Conservation (phyloP, 2,113 vertebrate species). For the Columba livia region DNA sequence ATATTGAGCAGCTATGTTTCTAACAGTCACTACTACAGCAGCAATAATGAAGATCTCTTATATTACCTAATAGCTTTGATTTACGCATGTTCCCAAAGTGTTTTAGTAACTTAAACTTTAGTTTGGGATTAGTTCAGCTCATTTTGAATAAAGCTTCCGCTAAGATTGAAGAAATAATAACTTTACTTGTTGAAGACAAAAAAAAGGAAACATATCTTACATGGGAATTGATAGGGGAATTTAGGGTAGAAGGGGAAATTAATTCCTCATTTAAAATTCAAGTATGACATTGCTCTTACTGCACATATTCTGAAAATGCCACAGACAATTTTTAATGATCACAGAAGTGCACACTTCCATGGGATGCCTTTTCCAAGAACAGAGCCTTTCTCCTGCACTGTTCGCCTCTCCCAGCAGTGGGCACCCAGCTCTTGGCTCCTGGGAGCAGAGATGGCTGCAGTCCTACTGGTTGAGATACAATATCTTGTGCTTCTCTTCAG, state of each 20-base stretch:
- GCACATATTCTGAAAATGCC: not conserved
- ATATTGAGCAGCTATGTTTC: not conserved
- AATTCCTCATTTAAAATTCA: not conserved
- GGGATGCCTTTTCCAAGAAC: not conserved
- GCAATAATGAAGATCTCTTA: not conserved
- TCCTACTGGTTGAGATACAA: not conserved
- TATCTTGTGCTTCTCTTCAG: not conserved
- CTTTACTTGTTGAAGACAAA: not conserved
- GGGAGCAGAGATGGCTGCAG: not conserved
- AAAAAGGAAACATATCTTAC: not conserved
- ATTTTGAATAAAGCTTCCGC: not conserved
- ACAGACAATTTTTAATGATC: not conserved
- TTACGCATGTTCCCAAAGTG: not conserved
- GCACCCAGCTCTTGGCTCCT: not conserved
- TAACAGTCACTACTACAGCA: not conserved
- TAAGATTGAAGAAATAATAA: not conserved
- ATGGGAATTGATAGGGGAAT: not conserved
- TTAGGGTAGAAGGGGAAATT: not conserved
- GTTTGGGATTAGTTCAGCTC: not conserved
- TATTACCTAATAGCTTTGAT: not conserved
- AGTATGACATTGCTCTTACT: not conserved
- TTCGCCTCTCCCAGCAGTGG: not conserved
- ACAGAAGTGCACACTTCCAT: not conserved
- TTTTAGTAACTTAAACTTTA: not conserved
- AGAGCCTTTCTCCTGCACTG: not conserved